Percentiles rank a stretch among this genome's conserved stretches.
Conservation (phyloP, 2,113 vertebrate species). For the Rhinoderma darwinii region DNA sequence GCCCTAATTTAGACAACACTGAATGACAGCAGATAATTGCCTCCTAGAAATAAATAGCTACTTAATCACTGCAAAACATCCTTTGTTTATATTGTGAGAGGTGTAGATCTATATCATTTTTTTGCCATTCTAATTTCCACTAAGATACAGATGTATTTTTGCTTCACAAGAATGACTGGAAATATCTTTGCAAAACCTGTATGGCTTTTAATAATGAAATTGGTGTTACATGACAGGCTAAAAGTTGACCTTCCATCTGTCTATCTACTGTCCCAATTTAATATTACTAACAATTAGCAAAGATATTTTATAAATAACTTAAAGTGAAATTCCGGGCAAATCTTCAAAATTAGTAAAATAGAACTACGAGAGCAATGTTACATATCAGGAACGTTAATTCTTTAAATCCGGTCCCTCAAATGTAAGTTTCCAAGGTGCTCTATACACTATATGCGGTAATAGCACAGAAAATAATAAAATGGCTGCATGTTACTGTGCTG, state of each 20-base stretch:
- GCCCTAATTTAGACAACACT: not conserved
- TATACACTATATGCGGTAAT: too few relatives aligned
- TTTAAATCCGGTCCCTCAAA: too few relatives aligned
- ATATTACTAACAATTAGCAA: too few relatives aligned
- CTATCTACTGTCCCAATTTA: not conserved
- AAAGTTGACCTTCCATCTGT: not conserved
- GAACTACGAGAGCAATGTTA: too few relatives aligned
- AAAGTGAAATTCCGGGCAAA: too few relatives aligned
- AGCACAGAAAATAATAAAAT: too few relatives aligned
- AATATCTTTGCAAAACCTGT: not conserved
- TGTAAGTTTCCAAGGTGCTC: too few relatives aligned
- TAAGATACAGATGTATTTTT: not conserved
- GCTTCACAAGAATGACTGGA: not conserved
- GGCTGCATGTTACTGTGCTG: too few relatives aligned
- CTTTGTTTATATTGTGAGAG: constrained; percentile 1
- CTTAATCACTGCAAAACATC: not conserved
- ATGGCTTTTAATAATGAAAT: not conserved
- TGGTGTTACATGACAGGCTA: not conserved
- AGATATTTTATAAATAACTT: too few relatives aligned
- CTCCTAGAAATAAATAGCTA: constrained; percentile 1
- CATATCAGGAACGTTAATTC: too few relatives aligned
- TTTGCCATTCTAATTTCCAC: constrained; percentile 8
- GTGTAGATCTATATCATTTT: not conserved
- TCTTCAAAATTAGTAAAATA: too few relatives aligned
- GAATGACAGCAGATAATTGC: not conserved